Evolutionary conservation across 2,888 invertebrate genomes (phyloP), one percentile per base, ranked within the genome.

Genomic region (Orchesellides sinensis): DNA sequence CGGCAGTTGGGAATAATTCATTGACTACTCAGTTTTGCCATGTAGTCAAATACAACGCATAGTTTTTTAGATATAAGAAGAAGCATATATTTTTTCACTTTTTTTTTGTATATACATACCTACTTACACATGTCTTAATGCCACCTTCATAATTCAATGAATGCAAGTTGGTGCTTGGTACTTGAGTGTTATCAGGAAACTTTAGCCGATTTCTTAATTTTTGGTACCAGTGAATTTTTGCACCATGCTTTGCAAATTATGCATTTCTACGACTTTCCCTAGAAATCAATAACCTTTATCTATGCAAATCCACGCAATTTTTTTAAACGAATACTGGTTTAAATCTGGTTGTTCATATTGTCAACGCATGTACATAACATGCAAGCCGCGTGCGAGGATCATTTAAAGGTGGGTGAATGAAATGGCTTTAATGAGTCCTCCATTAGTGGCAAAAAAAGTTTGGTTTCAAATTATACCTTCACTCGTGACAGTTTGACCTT

Each of bases 1-100:
- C 54, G 75, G 49, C 65, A 17, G 10, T 40, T 59, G 40, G 25
- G 66, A 72, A 61, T 80, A 73, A 72, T 80, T 79, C 79, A 75
- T 66, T 32, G 68, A 56, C 70, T 56, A n/a, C 52, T 59, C 25
- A 59, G n/a, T n/a, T n/a, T n/a, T n/a, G n/a, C 63, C 65, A 65
- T 56, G 19, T n/a, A 27, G 21, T 19, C 35, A 56, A 32, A 35
- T 56, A 40, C 56, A 72, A 23, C 8, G 23, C n/a, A n/a, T n/a
- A n/a, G n/a, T n/a, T n/a, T n/a, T n/a, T n/a, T 45, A 54, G 17
- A 29, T 61, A 14, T 0, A 35, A 45, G 23, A 35, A 35, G 32
- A 32, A 61, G n/a, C 14, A 10, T 29, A 61, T 4, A 61, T 45
- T 5, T 25, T 45, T 65, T 56, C 56, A 23, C 56, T 4, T 14